These are phyloP conservation scores for Neomonachus schauinslandi DNA, from an alignment of 2,113 vertebrate species.

Conservation along the genomic window DNA sequence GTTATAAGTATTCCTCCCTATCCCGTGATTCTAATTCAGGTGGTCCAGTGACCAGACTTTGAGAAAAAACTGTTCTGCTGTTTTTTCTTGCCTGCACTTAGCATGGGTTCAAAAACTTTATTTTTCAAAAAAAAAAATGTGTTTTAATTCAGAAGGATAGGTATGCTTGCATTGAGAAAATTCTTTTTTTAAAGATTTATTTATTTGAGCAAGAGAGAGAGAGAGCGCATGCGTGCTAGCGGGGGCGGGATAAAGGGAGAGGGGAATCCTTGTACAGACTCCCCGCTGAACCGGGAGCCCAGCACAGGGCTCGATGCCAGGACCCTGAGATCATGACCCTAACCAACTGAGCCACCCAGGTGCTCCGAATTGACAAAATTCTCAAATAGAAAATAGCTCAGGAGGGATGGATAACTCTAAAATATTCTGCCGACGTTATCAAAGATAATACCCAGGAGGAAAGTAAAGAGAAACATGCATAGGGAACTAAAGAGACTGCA, in stretches of 20 bases:
- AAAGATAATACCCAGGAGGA: neutral
- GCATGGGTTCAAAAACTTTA: neutral
- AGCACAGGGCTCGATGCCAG: neutral
- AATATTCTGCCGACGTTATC: neutral
- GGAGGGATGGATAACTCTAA: neutral
- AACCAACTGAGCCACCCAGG: neutral
- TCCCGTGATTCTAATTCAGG: neutral
- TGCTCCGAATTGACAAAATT: neutral
- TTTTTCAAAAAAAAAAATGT: neutral
- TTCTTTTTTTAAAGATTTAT: neutral
- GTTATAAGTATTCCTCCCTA: neutral
- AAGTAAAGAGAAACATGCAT: neutral
- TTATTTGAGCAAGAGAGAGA: neutral
- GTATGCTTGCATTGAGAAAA: neutral
- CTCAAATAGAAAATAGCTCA: conserved; percentile 43
- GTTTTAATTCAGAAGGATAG: neutral
- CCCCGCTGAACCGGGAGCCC: neutral
- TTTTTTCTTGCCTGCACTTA: neutral
- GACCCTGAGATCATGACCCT: neutral
- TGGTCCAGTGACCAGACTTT: neutral
- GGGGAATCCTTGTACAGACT: neutral
- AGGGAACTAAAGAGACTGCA: neutral
- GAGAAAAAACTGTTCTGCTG: neutral
- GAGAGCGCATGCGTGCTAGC: neutral
- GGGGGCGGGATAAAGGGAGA: neutral